Evolutionary conservation across 2,113 vertebrate genomes (phyloP), one percentile per base, ranked within the genome.

Genomic region (Chunga burmeisteri): DNA sequence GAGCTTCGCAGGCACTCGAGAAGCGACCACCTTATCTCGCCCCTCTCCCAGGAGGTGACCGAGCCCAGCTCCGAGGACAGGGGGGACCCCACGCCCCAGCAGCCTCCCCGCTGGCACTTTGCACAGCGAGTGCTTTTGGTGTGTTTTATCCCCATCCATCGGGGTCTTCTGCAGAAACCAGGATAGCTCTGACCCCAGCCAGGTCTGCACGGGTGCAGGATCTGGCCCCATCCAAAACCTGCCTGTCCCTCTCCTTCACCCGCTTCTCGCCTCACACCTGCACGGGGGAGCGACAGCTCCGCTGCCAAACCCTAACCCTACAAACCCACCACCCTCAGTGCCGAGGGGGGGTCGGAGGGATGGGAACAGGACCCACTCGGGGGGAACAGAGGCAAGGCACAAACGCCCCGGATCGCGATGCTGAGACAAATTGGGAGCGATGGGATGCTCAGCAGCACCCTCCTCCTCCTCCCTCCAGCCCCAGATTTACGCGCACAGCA

Each of bases 351-450:
- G 27, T 7, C 6, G 8, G 9, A 66, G 58, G 38, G 71, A 11
- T 2, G 7, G 75, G 40, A 30, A 59, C 0, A 2, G n/a, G 27
- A 42, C 53, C 34, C 0, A 2, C 58, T 27, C 36, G 6, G 10
- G 38, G 23, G 16, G 15, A n/a, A n/a, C 44, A 79, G 36, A n/a
- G 73, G 0, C 26, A 61, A 70, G 34, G 70, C 40, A 32, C 1
- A 7, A 82, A 29, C 1, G 3, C 6, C 34, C 44, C 11, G 2
- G 2, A 42, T 8, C 0, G 0, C 0, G 2, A 85, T 66, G n/a
- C 77, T 2, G 19, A 52, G 30, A 66, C 32, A 89, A 86, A 73
- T 6, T 8, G 42, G 63, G 90, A 90, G 38, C 0, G 0, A 58
- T 7, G 65, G 81, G 78, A 95, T 4, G 4, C 2, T 0, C 42